These are phyloP conservation scores for Microchirus variegatus DNA, from an alignment of 2,797 vertebrate species.

Conservation along the genomic window DNA sequence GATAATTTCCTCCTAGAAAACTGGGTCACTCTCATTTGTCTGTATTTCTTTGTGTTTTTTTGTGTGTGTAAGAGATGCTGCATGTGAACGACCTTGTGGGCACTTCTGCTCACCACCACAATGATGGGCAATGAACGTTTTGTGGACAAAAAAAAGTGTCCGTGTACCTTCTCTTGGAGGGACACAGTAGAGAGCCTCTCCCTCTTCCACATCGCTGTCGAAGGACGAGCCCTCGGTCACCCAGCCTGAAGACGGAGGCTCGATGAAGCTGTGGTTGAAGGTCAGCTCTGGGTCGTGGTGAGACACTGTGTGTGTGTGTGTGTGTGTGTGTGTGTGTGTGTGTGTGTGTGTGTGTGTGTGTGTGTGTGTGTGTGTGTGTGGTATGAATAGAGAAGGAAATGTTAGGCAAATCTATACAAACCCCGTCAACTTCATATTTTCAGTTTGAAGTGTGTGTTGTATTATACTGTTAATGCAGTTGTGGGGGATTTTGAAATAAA, in stretches of 20 bases:
- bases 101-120: no score
- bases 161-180: slow-evolving; percentile 86
- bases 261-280: slow-evolving; percentile 98
- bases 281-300: slow-evolving; percentile 94
- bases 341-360: no score
- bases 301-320: slow-evolving; percentile 82
- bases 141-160: background rate
- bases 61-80: no score
- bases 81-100: no score
- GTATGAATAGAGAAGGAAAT: slow-evolving; percentile 4
- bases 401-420: background rate
- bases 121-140: background rate
- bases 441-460: no score
- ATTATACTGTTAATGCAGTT: no score
- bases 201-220: slow-evolving; percentile 87
- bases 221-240: slow-evolving; percentile 91
- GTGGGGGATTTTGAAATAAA: no score
- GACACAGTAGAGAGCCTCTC: slow-evolving; percentile 86
- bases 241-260: slow-evolving; percentile 91
- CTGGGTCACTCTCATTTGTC: no score
- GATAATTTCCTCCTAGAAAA: no score
- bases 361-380: slow-evolving; percentile 60
- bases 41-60: no score
- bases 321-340: no score
- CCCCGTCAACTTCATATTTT: background rate